phyloP scores from a whole-genome alignment of 2,888 invertebrate genomes.

The Nomada lathburiana region DNA sequence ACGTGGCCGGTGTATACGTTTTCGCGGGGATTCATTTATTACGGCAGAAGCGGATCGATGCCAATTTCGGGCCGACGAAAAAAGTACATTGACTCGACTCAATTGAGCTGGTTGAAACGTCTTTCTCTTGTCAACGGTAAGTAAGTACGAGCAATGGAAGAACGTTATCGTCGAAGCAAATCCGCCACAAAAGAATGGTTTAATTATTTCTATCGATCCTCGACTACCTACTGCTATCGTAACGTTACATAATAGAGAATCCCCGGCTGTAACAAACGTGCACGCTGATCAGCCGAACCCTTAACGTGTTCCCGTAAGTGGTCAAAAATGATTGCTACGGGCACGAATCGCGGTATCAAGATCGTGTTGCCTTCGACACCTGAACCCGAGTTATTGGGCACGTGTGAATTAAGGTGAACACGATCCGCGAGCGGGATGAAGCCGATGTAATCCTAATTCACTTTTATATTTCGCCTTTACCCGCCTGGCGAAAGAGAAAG shows the following conservation, averaged over 20 bases:
- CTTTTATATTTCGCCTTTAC: constrained; percentile 59
- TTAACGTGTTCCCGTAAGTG: constrained; percentile 18
- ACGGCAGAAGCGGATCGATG: not conserved
- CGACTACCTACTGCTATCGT: no score
- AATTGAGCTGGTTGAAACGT: constrained; percentile 21
- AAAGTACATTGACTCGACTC: constrained; percentile 6
- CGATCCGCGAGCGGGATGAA: constrained; percentile 36
- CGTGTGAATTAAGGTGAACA: constrained; percentile 56
- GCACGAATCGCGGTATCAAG: constrained; percentile 33
- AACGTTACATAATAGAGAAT: constrained; percentile 10
- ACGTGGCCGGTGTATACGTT: constrained; percentile 21
- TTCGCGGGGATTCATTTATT: constrained; percentile 51
- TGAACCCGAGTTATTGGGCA: constrained; percentile 40
- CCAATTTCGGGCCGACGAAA: constrained; percentile 26
- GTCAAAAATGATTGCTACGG: constrained; percentile 31
- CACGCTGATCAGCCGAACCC: not conserved
- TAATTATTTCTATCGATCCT: no score
- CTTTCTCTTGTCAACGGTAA: constrained; percentile 14
- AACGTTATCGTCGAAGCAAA: no score
- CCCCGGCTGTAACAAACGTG: not conserved
- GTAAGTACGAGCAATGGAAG: no score
- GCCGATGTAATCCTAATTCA: constrained; percentile 65
- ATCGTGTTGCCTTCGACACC: constrained; percentile 37
- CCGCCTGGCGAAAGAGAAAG: constrained; percentile 45
- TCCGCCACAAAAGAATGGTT: no score